These are phyloP conservation scores for Samia ricini DNA, from an alignment of 1,140 invertebrate species.

Conservation along the genomic window DNA sequence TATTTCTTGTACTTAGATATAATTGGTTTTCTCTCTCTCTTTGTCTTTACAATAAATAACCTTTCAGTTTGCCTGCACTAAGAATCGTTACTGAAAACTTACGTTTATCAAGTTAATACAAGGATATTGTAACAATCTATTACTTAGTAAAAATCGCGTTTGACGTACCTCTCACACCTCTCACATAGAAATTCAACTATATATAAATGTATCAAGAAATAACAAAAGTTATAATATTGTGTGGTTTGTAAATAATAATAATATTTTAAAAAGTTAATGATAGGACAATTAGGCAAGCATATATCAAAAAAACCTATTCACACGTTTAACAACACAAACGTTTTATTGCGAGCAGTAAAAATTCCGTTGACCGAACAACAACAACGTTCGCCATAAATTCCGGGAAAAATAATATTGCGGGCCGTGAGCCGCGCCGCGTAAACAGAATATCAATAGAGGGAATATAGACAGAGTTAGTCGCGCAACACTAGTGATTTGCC, in stretches of 20 bases:
- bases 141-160: too few species aligned
- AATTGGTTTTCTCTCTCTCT: too few species aligned
- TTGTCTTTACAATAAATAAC: too few species aligned
- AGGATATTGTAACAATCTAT: too few species aligned
- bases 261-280: neutral
- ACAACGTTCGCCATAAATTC: slow-evolving; percentile 16
- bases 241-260: neutral
- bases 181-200: too few species aligned
- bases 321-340: slow-evolving; percentile 4
- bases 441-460: slow-evolving; percentile 21
- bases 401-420: slow-evolving; percentile 16
- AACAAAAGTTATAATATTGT: too few species aligned
- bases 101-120: too few species aligned
- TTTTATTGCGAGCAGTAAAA: slow-evolving; percentile 19
- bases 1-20: too few species aligned
- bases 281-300: neutral
- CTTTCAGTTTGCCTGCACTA: too few species aligned
- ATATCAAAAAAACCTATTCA: neutral
- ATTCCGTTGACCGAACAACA: neutral
- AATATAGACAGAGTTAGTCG: slow-evolving; percentile 6
- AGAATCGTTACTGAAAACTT: too few species aligned
- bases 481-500: slow-evolving; percentile 15
- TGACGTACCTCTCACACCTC: too few species aligned
- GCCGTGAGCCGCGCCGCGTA: slow-evolving; percentile 1
- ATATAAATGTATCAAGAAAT: too few species aligned